These are phyloP conservation scores for Metellina segmentata DNA, from an alignment of 2,888 invertebrate genomes.

Conservation along the genomic window DNA sequence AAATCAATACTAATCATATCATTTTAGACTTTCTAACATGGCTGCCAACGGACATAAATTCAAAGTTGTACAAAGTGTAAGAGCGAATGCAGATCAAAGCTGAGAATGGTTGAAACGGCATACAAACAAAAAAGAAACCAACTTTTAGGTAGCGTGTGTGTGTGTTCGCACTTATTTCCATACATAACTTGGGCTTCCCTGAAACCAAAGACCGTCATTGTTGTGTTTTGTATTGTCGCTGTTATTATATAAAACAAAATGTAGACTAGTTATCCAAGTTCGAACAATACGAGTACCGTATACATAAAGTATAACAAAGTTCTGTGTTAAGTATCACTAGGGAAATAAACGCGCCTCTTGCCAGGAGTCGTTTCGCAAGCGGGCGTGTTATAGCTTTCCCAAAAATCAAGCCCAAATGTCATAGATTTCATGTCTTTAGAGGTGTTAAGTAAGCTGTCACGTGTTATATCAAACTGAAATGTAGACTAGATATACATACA, in stretches of 20 bases:
- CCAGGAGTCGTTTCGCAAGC: constrained; percentile 24
- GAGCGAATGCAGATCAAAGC: constrained; percentile 51
- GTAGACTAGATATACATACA: constrained; percentile 35
- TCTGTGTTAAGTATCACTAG: constrained; percentile 68
- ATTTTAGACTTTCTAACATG: constrained; percentile 41
- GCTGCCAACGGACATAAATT: constrained; percentile 53
- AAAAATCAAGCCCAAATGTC: constrained; percentile 71
- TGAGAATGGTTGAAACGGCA: constrained; percentile 17
- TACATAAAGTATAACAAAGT: constrained; percentile 74
- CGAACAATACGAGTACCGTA: constrained; percentile 76
- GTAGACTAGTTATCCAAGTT: constrained; percentile 76
- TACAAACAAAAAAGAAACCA: constrained; percentile 12
- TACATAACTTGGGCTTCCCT: constrained; percentile 72
- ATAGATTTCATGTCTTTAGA: constrained; percentile 55
- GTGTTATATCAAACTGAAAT: constrained; percentile 48
- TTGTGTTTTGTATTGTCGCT: constrained; percentile 73
- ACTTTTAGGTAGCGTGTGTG: constrained; percentile 37
- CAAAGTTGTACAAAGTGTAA: constrained; percentile 20
- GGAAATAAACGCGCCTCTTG: constrained; percentile 45
- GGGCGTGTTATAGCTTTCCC: constrained; percentile 61
- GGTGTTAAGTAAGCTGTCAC: constrained; percentile 39
- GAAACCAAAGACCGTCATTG: constrained; percentile 57
- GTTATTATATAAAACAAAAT: constrained; percentile 45
- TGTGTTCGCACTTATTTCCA: constrained; percentile 53
- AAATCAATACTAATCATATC: constrained; percentile 71